Base-by-base conservation (phyloP, 1,140 invertebrate genomes). In the Eriocheir sinensis region DNA sequence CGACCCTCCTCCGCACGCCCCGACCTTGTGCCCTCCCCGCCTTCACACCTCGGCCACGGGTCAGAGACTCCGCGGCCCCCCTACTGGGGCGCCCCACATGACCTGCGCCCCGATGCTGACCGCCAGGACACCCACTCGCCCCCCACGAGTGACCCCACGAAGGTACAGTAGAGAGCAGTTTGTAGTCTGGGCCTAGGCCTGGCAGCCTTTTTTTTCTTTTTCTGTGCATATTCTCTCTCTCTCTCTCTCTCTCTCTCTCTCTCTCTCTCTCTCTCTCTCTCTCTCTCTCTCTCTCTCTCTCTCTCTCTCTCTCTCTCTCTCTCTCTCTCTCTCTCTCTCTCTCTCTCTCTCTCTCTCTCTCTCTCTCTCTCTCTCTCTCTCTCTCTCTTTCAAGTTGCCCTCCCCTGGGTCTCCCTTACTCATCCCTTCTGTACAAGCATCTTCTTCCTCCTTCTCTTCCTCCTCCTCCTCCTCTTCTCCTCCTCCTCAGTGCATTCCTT, bases 51-150 rank as follows among this genome's bases (percentile, higher is more conserved):
- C 27, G 93, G 86, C 32, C 93, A 94, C 72, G 86, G 83, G 4
- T 94, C 93, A 15, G 93, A 94, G 8, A 81, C 81, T 34, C 48
- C 92, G 27, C 60, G 93, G 36, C 85, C 86, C 27, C 88, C 89
- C 2, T 90, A 94, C 88, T 94, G 93, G 93, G 93, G 93, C 27
- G 88, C 60, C 30, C 91, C 79, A 17, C 93, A 89, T 44, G 93
- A 94, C 88, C 93, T 90, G 17, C 48, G 93, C 27, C 30, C 85
- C 30, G 93, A 93, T 4, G 60, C 34, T 27, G 93, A 94, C 21
- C 93, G 93, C 72, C 93, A 89, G 85, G 93, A 94, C 36, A 53
- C 86, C 40, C 86, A 89, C 88, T 94, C 93, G 3, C 93, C 93
- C 17, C 40, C 86, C 48, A 3, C 85, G 4, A 30, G 79, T 27